Conservation (phyloP, 23 tunicate species). For the Ascidia mentula region DNA sequence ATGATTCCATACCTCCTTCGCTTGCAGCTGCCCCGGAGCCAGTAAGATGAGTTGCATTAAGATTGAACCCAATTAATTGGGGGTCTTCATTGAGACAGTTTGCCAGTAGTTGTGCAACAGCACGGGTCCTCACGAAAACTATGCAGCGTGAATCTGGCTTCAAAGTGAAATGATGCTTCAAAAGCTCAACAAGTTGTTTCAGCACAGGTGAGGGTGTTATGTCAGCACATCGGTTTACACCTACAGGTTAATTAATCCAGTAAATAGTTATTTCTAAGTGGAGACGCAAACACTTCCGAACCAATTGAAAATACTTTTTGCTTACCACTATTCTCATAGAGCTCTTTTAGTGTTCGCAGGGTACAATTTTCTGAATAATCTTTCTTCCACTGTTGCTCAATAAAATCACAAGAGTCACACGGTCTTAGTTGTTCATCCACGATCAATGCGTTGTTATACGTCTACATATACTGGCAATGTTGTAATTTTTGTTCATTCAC, state of each 20-base stretch:
- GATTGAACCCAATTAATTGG: background rate
- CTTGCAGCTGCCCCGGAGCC: background rate
- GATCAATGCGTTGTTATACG: constrained; percentile 32
- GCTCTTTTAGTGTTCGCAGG: background rate
- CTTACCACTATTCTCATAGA: background rate
- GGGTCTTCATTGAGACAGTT: constrained; percentile 14
- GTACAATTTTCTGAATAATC: background rate
- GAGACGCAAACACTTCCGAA: background rate
- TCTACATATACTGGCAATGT: constrained; percentile 1
- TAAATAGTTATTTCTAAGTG: too few species aligned
- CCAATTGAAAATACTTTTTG: background rate
- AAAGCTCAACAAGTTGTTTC: background rate
- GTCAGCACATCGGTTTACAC: background rate
- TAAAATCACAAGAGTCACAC: constrained; percentile 12
- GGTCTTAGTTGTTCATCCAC: constrained; percentile 36
- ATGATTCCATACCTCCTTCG: constrained; percentile 2
- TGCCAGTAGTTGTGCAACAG: constrained; percentile 7
- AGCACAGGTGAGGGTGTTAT: constrained; percentile 3
- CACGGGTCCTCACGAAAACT: constrained; percentile 23
- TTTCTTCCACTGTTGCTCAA: background rate
- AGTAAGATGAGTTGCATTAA: constrained; percentile 20
- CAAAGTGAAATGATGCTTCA: background rate
- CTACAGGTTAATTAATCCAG: too few species aligned
- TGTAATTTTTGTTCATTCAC: background rate
- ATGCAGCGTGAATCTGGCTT: constrained; percentile 34